These are phyloP conservation scores for Drosophila sproati DNA, from an alignment of 1,140 invertebrate genomes.

Conservation along the genomic window DNA sequence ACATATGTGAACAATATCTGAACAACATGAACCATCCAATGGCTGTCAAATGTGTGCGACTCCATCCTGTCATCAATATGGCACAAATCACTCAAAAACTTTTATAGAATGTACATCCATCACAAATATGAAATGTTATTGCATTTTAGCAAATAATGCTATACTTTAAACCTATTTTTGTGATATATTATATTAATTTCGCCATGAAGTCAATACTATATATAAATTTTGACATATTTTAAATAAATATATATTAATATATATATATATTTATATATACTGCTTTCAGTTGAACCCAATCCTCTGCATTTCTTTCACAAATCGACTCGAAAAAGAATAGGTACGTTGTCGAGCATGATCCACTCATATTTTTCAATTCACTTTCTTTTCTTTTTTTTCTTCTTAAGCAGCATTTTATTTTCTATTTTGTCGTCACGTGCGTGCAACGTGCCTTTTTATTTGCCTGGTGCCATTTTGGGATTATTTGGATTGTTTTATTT, in stretches of 20 bases:
- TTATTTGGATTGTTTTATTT: slow-evolving; percentile 67
- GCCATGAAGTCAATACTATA: no score
- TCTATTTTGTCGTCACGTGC: slow-evolving; percentile 64
- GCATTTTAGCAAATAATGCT: not conserved
- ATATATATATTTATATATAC: no score
- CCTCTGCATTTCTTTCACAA: slow-evolving; percentile 11
- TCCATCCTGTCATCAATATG: not conserved
- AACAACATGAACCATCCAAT: not conserved
- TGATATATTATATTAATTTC: no score
- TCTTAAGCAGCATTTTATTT: slow-evolving; percentile 31
- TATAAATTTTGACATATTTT: no score
- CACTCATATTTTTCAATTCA: slow-evolving; percentile 46
- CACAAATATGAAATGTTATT: slow-evolving; percentile 1
- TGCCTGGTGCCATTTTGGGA: slow-evolving; percentile 68
- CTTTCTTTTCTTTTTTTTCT: slow-evolving; percentile 26
- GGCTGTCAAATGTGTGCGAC: not conserved
- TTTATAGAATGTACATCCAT: slow-evolving; percentile 19
- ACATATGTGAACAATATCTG: not conserved
- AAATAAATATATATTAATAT: no score
- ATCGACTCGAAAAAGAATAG: slow-evolving; percentile 2
- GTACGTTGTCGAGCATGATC: not conserved
- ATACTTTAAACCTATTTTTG: slow-evolving; percentile 24
- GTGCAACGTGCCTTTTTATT: slow-evolving; percentile 56
- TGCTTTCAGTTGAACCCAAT: not conserved
- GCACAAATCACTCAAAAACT: slow-evolving; percentile 31